A percentile compares a stretch with the other conserved stretches of the same genome.
These are phyloP conservation scores for Cryptotis parvus DNA, from an alignment of 2,113 vertebrate species.

Conservation along the genomic window DNA sequence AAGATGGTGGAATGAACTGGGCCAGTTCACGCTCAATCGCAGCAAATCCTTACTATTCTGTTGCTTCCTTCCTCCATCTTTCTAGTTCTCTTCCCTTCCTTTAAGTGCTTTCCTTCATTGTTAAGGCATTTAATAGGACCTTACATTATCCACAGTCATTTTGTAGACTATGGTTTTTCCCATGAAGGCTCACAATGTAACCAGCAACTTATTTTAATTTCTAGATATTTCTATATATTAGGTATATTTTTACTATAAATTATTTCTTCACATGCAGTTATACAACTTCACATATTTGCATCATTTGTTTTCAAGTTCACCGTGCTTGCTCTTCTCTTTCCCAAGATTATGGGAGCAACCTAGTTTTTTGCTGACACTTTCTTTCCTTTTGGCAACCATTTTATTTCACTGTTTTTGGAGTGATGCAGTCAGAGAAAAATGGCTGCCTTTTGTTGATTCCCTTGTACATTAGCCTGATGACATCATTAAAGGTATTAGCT, in stretches of 20 bases:
- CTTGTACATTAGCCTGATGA: slow-evolving; percentile 83
- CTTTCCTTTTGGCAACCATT: slow-evolving; percentile 80
- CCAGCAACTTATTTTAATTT: slow-evolving; percentile 73
- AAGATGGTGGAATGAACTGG: slow-evolving; percentile 24
- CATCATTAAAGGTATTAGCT: slow-evolving; percentile 82
- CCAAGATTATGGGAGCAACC: slow-evolving; percentile 55
- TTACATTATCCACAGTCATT: slow-evolving; percentile 60
- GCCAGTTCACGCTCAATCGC: neutral
- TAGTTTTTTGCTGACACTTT: slow-evolving; percentile 72
- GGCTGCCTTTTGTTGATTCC: slow-evolving; percentile 89
- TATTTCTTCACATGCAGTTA: slow-evolving; percentile 43
- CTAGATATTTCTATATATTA: slow-evolving; percentile 65
- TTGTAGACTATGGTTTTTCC: slow-evolving; percentile 77
- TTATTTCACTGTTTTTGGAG: slow-evolving; percentile 76
- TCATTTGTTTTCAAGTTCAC: slow-evolving; percentile 26
- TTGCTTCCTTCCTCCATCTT: slow-evolving; percentile 47
- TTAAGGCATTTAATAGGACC: slow-evolving; percentile 61
- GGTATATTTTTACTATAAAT: slow-evolving; percentile 67
- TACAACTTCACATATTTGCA: neutral
- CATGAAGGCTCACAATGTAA: slow-evolving; percentile 64
- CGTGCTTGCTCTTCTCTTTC: neutral
- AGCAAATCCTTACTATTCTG: slow-evolving; percentile 6
- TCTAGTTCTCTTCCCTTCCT: neutral
- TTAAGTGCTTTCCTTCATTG: slow-evolving; percentile 51
- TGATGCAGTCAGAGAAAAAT: slow-evolving; percentile 85